Percentiles rank a stretch among this genome's conserved stretches.
Conservation (phyloP, 2,113 vertebrate genomes). For the Prochilodus magdalenae region DNA sequence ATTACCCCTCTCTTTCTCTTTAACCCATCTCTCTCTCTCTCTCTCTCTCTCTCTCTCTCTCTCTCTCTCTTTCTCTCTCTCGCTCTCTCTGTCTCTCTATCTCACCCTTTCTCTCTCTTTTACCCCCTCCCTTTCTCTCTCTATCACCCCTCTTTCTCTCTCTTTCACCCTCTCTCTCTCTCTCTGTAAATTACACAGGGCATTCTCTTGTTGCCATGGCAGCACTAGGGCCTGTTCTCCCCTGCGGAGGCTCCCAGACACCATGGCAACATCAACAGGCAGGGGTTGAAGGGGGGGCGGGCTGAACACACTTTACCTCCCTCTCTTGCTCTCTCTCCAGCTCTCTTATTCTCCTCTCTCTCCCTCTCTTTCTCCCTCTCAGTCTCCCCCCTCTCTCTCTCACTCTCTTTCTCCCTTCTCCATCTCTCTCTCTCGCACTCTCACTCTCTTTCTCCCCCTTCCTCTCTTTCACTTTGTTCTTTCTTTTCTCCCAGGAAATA, state of each 20-base stretch:
- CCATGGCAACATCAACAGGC: constrained; percentile 63
- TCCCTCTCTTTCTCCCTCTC: not conserved
- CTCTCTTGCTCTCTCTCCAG: not conserved
- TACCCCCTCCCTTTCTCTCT: not conserved
- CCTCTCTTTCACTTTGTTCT: not conserved
- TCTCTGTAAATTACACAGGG: constrained; percentile 59
- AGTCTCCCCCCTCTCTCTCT: not conserved
- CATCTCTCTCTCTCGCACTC: constrained; percentile 12
- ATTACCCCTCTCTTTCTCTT: no score
- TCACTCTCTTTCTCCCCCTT: not conserved
- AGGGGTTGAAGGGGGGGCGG: constrained; percentile 51
- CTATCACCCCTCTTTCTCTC: constrained; percentile 15
- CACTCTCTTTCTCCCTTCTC: constrained; percentile 30
- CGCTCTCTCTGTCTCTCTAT: not conserved
- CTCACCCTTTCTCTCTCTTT: not conserved
- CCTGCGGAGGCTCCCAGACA: constrained; percentile 57
- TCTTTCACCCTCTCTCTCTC: constrained; percentile 39
- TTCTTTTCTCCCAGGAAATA: constrained; percentile 25
- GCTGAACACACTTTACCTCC: constrained; percentile 32
- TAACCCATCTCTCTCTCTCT: no score
- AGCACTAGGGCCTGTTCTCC: constrained; percentile 56
- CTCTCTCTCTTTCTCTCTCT: not conserved
- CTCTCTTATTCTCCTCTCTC: constrained; percentile 14
- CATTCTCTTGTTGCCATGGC: constrained; percentile 61
- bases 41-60: no score